Conservation (phyloP, 2,797 vertebrate genomes). For the Myotis findleyi region DNA sequence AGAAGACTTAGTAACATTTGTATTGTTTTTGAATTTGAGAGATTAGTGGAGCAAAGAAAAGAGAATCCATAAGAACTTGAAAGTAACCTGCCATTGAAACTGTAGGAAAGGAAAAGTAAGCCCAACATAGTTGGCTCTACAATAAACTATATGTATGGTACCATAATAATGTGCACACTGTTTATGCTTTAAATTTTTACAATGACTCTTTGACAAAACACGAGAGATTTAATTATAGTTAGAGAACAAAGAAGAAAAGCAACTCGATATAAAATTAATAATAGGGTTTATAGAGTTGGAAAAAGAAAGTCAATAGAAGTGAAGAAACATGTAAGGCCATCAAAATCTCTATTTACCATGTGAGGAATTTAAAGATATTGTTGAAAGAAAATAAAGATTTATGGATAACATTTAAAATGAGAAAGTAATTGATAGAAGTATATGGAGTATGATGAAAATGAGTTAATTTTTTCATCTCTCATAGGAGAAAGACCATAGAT, state of each 20-base stretch:
- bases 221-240: slow-evolving; percentile 37
- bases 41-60: not conserved
- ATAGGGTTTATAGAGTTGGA: slow-evolving; percentile 11
- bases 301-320: not conserved
- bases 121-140: not conserved
- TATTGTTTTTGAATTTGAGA: slow-evolving; percentile 24
- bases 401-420: not conserved
- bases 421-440: not conserved
- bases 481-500: not conserved
- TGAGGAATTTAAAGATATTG: not conserved
- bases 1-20: not conserved
- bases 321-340: not conserved
- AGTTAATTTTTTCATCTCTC: not conserved
- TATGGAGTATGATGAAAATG: not conserved
- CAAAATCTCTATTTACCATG: not conserved
- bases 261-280: slow-evolving; percentile 45
- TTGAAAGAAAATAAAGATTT: not conserved
- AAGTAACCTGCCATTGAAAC: not conserved
- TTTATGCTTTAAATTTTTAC: slow-evolving; percentile 21
- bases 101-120: slow-evolving; percentile 14
- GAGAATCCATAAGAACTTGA: slow-evolving; percentile 18
- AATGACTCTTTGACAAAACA: slow-evolving; percentile 39
- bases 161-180: not conserved
- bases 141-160: slow-evolving; percentile 43
- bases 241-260: slow-evolving; percentile 26